Percentiles rank a stretch among this genome's conserved stretches.
phyloP scores from a whole-genome alignment of 2,113 vertebrate species.

The Pipra filicauda region DNA sequence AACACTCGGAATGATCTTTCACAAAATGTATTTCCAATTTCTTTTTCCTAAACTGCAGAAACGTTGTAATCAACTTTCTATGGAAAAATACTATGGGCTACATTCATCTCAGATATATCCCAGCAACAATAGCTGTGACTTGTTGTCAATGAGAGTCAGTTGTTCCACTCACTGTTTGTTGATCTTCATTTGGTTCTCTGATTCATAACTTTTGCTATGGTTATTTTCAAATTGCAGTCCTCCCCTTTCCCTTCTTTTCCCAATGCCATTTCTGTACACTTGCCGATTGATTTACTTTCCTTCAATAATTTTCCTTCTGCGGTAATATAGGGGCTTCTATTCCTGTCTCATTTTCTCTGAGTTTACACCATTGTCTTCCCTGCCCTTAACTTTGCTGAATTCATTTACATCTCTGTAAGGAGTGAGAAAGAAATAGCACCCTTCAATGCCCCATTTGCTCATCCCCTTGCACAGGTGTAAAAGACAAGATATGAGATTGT shows the following conservation, averaged over 20 bases:
- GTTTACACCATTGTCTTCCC: background rate
- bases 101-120: background rate
- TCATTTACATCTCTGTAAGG: slow-evolving; percentile 17
- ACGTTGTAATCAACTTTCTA: background rate
- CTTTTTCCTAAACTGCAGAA: background rate
- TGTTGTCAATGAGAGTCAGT: background rate
- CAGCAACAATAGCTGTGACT: background rate
- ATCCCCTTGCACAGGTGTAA: background rate
- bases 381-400: background rate
- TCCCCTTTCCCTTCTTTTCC: background rate
- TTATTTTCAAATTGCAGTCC: background rate
- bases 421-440: background rate
- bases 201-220: background rate
- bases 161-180: background rate
- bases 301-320: background rate
- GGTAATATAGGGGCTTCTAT: background rate
- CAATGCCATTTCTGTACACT: background rate
- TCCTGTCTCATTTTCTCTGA: background rate
- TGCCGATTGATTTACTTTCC: background rate
- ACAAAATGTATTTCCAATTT: background rate
- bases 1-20: background rate
- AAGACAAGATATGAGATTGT: background rate
- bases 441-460: background rate
- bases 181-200: background rate
- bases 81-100: background rate